phyloP scores from a whole-genome alignment of 2,797 vertebrate species.

The Brachymystax lenok region DNA sequence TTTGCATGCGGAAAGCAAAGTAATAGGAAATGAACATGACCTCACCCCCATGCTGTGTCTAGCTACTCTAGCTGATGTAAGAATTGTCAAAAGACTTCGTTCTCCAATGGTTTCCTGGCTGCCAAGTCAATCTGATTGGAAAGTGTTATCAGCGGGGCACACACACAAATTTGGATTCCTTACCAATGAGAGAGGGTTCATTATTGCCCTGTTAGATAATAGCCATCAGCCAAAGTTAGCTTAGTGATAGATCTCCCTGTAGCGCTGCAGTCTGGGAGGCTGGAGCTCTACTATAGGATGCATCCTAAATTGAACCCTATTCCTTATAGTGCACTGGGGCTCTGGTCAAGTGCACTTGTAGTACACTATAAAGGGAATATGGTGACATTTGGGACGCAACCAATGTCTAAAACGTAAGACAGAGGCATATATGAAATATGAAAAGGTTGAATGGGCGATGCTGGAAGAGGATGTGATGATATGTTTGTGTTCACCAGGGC shows the following conservation, averaged over 20 bases:
- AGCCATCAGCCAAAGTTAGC: constrained; percentile 42
- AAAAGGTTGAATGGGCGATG: too few species aligned
- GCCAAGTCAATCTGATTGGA: constrained; percentile 58
- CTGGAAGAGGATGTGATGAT: too few species aligned
- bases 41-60: background rate
- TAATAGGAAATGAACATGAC: background rate
- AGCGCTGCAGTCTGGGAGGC: background rate
- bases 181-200: constrained; percentile 58
- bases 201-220: constrained; percentile 60
- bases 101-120: constrained; percentile 29
- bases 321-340: too few species aligned
- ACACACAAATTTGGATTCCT: constrained; percentile 61
- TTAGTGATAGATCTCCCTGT: constrained; percentile 24
- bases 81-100: background rate
- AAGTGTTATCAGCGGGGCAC: constrained; percentile 62
- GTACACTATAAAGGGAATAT: background rate
- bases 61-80: background rate
- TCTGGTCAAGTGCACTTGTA: too few species aligned
- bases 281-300: background rate
- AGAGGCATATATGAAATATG: too few species aligned
- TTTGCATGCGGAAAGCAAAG: background rate
- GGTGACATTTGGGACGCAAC: background rate
- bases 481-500: background rate
- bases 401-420: background rate
- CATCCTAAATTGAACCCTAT: too few species aligned